Percentiles rank a stretch among this genome's conserved stretches.
phyloP scores from a whole-genome alignment of 2,888 invertebrate genomes.

The Xylocampa areola region DNA sequence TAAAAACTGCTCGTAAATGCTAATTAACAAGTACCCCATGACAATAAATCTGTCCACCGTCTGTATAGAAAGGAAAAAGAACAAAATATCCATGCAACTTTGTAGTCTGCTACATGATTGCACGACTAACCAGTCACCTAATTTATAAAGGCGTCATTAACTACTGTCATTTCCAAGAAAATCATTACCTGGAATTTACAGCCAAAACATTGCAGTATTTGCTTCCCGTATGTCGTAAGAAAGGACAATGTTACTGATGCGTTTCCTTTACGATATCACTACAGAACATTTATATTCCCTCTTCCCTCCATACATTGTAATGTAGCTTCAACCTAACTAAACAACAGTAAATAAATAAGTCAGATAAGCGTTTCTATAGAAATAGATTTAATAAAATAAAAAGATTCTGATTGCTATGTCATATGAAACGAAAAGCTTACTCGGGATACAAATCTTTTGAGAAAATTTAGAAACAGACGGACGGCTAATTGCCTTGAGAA shows the following conservation, averaged over 20 bases:
- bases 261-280: background rate
- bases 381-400: too few species aligned
- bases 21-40: background rate
- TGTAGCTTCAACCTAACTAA: constrained; percentile 16
- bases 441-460: too few species aligned
- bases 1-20: background rate
- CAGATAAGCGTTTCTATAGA: too few species aligned
- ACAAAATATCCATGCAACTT: constrained; percentile 16
- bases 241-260: background rate
- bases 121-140: constrained; percentile 20
- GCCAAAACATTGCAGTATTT: constrained; percentile 9
- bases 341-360: too few species aligned
- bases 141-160: constrained; percentile 35
- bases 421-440: too few species aligned
- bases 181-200: constrained; percentile 23
- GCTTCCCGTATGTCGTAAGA: constrained; percentile 2
- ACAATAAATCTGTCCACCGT: background rate
- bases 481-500: too few species aligned
- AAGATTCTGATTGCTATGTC: too few species aligned
- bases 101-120: constrained; percentile 18
- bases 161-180: constrained; percentile 31
- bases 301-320: background rate
- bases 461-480: too few species aligned
- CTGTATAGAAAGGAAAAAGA: background rate
- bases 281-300: background rate